Percentiles rank a stretch among this genome's conserved stretches.
Evolutionary conservation across 2,888 invertebrate species (phyloP).

Genomic region (Helleia helle): DNA sequence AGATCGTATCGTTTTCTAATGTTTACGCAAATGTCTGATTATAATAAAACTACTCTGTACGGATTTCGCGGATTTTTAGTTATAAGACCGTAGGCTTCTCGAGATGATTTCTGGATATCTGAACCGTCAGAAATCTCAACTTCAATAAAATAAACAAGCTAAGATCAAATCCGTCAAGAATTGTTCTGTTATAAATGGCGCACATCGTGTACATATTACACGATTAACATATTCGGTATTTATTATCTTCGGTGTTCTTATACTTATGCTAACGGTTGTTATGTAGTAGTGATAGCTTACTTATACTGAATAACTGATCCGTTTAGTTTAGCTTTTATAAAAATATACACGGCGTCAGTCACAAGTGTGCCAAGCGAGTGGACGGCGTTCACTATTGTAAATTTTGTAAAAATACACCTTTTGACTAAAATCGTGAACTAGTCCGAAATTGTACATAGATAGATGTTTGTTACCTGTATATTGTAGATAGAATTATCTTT

Average conservation of each 20-base stretch:
- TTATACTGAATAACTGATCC: not conserved
- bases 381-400: conserved; percentile 50
- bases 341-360: conserved; percentile 8
- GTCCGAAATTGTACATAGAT: conserved; percentile 72
- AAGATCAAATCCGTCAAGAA: too few relatives aligned
- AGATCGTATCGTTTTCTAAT: too few relatives aligned
- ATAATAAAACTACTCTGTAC: too few relatives aligned
- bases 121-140: too few relatives aligned
- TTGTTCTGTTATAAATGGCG: too few relatives aligned
- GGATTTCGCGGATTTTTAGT: too few relatives aligned
- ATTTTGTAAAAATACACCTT: conserved; percentile 55
- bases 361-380: conserved; percentile 11
- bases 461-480: conserved; percentile 74
- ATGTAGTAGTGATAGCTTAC: not conserved
- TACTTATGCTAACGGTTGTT: conserved; percentile 2
- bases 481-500: conserved; percentile 72
- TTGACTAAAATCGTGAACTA: conserved; percentile 66
- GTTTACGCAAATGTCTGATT: too few relatives aligned
- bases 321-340: conserved; percentile 11
- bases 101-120: too few relatives aligned
- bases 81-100: too few relatives aligned
- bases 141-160: too few relatives aligned
- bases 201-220: too few relatives aligned
- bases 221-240: too few relatives aligned
- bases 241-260: not conserved